Base-by-base conservation (phyloP, 2,113 vertebrate species). In the Sapayoa aenigma region DNA sequence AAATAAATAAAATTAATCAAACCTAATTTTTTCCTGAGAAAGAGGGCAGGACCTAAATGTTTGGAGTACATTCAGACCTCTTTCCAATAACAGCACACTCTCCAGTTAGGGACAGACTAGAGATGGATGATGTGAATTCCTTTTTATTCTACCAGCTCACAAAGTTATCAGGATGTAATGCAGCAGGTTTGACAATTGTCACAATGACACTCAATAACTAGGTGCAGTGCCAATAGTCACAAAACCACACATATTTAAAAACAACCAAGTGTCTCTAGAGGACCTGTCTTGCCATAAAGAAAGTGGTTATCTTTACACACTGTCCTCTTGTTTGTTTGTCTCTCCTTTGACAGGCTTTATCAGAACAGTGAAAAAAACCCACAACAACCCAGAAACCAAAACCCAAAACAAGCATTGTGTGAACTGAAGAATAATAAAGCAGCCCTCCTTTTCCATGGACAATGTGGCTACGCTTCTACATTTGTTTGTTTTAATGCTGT, bases 401-500 rank as follows among this genome's bases (percentile, higher is more conserved):
- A 22, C 5, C 39, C 19, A 35, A 77, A 73, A 1, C 22, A 76
- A 84, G 46, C 31, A 37, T 3, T 22, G 30, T 30, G 28, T 65
- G 50, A 86, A 58, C 30, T 47, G 46, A 52, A 62, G 59, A 86
- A 55, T 16, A 84, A 44, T 8, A 52, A 68, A 87, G 60, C 65
- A 78, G 25, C 21, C 24, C 20, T 27, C 24, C 22, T 60, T 46
- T 80, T 46, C 60, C 20, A 25, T 14, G 23, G 55, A 74, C 77
- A 84, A 47, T 5, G 11, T 35, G 17, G 13, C 19, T 75, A 5
- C 39, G 49, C 24, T 58, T 41, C 27, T 65, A 49, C 44, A 63
- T 15, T 2, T 0, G 0, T 71, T 75, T 58, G 30, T 78, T 75
- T 52, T 33, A 53, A 41, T 23, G 23, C 42, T 5, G 1, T 16